Conservation (phyloP, 2,113 vertebrate species). For the Euleptes europaea region DNA sequence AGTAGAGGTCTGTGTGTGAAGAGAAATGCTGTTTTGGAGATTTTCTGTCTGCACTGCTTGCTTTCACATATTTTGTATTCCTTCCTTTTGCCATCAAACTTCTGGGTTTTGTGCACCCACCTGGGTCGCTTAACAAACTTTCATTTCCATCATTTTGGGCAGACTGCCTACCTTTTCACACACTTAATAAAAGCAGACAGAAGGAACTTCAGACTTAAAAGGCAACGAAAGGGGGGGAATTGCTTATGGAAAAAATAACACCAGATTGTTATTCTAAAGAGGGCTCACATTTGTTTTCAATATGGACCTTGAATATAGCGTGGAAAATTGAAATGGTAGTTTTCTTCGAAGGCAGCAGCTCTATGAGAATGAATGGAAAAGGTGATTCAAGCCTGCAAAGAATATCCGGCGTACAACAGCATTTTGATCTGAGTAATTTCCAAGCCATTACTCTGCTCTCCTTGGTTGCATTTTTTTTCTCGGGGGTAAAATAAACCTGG, state of each 20-base stretch:
- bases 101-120: slow-evolving; percentile 46
- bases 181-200: slow-evolving; percentile 73
- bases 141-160: slow-evolving; percentile 61
- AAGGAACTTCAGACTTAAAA: slow-evolving; percentile 64
- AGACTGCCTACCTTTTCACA: slow-evolving; percentile 65
- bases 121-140: slow-evolving; percentile 54
- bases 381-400: slow-evolving; percentile 59
- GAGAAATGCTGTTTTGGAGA: not conserved
- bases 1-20: not conserved
- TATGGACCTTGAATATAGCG: slow-evolving; percentile 63
- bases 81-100: slow-evolving; percentile 16
- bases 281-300: slow-evolving; percentile 78
- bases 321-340: slow-evolving; percentile 68
- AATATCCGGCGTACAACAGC: slow-evolving; percentile 44
- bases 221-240: slow-evolving; percentile 39
- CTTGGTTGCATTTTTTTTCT: slow-evolving; percentile 60
- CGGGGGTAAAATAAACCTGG: slow-evolving; percentile 61
- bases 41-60: slow-evolving; percentile 16
- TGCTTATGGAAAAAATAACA: slow-evolving; percentile 74
- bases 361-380: slow-evolving; percentile 51
- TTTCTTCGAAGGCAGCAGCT: slow-evolving; percentile 55
- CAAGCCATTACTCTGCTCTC: slow-evolving; percentile 59
- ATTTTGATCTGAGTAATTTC: slow-evolving; percentile 61
- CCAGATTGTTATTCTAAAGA: slow-evolving; percentile 72
- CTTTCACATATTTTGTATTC: not conserved